These are phyloP conservation scores for Penaeus vannamei DNA, from an alignment of 1,140 invertebrate genomes.

Conservation along the genomic window DNA sequence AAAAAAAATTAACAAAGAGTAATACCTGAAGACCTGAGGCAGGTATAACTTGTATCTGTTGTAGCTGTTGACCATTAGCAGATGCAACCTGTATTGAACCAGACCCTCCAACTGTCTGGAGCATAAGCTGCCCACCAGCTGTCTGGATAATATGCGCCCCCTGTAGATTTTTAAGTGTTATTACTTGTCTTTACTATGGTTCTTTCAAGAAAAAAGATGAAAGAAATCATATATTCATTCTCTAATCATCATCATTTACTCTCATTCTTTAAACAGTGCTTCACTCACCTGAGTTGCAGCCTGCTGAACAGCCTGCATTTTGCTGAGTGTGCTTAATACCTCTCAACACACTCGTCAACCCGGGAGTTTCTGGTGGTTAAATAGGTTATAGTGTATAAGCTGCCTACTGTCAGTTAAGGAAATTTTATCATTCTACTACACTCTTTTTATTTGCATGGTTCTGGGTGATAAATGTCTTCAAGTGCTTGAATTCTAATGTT, in stretches of 20 bases:
- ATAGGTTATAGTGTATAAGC: too few relatives aligned
- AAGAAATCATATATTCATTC: too few relatives aligned
- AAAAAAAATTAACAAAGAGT: not conserved
- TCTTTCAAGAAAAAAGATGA: too few relatives aligned
- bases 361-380: not conserved
- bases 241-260: not conserved
- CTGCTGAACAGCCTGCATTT: slow-evolving; percentile 66
- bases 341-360: not conserved
- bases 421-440: too few relatives aligned
- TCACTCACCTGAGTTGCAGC: slow-evolving; percentile 50
- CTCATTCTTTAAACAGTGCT: not conserved
- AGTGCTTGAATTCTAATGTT: too few relatives aligned
- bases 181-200: not conserved
- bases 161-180: not conserved
- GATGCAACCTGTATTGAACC: slow-evolving; percentile 79
- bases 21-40: slow-evolving; percentile 76
- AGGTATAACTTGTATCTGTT: slow-evolving; percentile 79
- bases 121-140: slow-evolving; percentile 71
- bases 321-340: not conserved
- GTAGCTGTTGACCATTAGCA: slow-evolving; percentile 74
- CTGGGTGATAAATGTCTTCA: too few relatives aligned
- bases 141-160: slow-evolving; percentile 71
- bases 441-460: too few relatives aligned
- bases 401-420: too few relatives aligned
- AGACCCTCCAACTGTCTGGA: slow-evolving; percentile 72